Evolutionary conservation across 2,113 vertebrate species (phyloP).

Genomic region (Lycaon pictus): DNA sequence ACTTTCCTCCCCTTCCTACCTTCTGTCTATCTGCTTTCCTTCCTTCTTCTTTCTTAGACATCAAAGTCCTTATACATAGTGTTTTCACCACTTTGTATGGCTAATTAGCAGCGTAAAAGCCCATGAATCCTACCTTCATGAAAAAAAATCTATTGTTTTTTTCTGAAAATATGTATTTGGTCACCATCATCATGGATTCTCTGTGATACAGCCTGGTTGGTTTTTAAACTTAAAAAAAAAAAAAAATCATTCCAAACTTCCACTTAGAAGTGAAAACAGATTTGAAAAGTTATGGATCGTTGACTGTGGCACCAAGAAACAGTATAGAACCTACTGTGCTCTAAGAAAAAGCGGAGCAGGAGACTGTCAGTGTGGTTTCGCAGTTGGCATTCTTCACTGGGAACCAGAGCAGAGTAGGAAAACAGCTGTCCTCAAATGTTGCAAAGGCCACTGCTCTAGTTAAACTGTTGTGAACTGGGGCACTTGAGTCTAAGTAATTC

Average conservation of each 20-base stretch:
- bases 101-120: neutral
- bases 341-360: neutral
- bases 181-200: neutral
- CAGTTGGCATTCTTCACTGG: neutral
- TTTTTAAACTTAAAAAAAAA: neutral
- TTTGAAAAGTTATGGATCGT: neutral
- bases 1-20: neutral
- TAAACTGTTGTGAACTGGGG: conserved; percentile 77
- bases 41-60: neutral
- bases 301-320: neutral
- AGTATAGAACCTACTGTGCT: neutral
- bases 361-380: neutral
- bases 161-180: neutral
- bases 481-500: conserved; percentile 71
- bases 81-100: neutral
- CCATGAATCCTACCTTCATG: neutral
- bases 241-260: neutral
- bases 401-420: conserved; percentile 49
- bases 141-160: neutral
- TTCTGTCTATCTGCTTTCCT: neutral
- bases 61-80: neutral
- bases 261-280: conserved; percentile 14
- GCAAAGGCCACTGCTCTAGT: conserved; percentile 78
- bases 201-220: neutral
- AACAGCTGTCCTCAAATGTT: conserved; percentile 47